Evolutionary conservation across 2,797 vertebrate species (phyloP), one percentile per base, ranked within the genome.

Genomic region (Nyctalus aviator): DNA sequence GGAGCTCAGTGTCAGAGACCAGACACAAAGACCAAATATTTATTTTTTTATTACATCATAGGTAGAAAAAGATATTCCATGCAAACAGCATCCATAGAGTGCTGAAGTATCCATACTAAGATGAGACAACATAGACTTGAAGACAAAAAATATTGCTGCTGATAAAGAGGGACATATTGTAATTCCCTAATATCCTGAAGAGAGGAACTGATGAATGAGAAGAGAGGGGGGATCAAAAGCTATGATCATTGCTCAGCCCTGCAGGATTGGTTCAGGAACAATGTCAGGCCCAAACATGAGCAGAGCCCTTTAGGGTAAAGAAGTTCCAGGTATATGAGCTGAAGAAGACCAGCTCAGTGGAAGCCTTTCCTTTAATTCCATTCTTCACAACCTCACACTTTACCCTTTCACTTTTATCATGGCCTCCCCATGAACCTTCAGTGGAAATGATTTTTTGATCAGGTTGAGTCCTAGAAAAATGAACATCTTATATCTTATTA

Each of bases 401-500:
- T 53, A 62, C 41, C 23, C 12, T 69, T 69, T 93, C 86, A 48
- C 41, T 82, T 77, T 8, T 8, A 53, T 57, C 13, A 30, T 69
- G 37, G 30, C 44, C 62, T 90, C 44, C 21, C 35, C 69, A 13
- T 32, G 71, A 93, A 41, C 20, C 30, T 66, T 85, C 46, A 14
- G 57, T 41, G 79, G 68, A 84, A 94, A 84, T 21, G 8, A 79
- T 77, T 87, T 90, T 25, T 48, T 68, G 85, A 79, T 84, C 59
- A 75, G 1, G 46, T 79, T 84, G 82, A 81, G 86, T 62, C 46
- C 59, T 48, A 88, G 46, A 90, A 92, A 94, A 87, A 68, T 66
- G 46, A 55, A 55, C 46, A 72, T 88, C 59, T 92, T 89, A 71
- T 86, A 88, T 84, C 41, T 85, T 87, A 55, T 23, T 92, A 68